Conservation (phyloP, 2,113 vertebrate species). For the Phyllostomus hastatus region DNA sequence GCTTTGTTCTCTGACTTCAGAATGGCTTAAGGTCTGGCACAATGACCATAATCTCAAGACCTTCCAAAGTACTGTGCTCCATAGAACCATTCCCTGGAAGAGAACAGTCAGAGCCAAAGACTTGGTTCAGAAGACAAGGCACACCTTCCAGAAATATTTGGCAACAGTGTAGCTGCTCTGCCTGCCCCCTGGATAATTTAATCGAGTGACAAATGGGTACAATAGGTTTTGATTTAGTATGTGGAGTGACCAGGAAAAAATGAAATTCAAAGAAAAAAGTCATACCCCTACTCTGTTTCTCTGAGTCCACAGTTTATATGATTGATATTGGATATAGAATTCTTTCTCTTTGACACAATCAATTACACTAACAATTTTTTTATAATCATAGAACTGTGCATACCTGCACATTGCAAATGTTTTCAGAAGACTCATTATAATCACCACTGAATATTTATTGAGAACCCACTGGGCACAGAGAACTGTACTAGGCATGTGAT, state of each 20-base stretch:
- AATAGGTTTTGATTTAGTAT: background rate
- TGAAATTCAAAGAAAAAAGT: background rate
- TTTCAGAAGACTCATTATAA: slow-evolving; percentile 68
- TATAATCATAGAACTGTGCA: slow-evolving; percentile 36
- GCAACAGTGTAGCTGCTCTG: background rate
- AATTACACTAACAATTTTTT: slow-evolving; percentile 36
- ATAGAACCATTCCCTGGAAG: background rate
- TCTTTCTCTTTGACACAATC: slow-evolving; percentile 53
- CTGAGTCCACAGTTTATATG: slow-evolving; percentile 24
- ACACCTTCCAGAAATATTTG: slow-evolving; percentile 14
- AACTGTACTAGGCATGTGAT: slow-evolving; percentile 54
- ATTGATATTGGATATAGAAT: slow-evolving; percentile 22
- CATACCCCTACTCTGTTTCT: background rate
- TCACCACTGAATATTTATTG: slow-evolving; percentile 71
- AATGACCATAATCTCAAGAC: background rate
- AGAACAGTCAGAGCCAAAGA: background rate
- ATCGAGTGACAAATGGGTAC: background rate
- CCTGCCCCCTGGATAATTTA: slow-evolving; percentile 29
- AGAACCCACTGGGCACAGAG: slow-evolving; percentile 61
- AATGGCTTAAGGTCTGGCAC: background rate
- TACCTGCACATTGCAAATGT: slow-evolving; percentile 52
- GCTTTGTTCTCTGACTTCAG: background rate
- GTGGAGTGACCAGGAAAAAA: background rate
- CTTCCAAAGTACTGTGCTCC: background rate
- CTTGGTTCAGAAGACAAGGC: background rate